These are phyloP conservation scores for Lepidotrigona ventralis DNA, from an alignment of 1,140 invertebrate genomes.

Conservation along the genomic window DNA sequence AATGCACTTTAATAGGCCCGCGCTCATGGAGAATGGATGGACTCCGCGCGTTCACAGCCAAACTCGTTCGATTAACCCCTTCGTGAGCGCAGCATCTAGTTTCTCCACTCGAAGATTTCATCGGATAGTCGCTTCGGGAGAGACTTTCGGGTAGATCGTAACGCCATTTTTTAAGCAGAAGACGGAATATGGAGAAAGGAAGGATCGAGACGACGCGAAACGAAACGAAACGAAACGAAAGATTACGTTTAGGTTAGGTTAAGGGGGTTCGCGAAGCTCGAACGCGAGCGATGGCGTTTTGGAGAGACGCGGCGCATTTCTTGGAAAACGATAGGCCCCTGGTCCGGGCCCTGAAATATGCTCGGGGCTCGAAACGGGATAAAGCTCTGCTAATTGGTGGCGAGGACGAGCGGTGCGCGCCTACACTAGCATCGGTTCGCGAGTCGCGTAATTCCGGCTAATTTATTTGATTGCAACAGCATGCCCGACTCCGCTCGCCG, in stretches of 20 bases:
- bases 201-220: neutral
- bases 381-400: slow-evolving; percentile 69
- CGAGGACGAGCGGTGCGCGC: slow-evolving; percentile 56
- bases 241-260: neutral
- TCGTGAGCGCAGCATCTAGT: slow-evolving; percentile 23
- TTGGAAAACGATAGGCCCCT: slow-evolving; percentile 44
- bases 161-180: no score
- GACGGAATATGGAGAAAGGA: neutral
- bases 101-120: slow-evolving; percentile 43
- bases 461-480: slow-evolving; percentile 71
- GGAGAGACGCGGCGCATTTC: slow-evolving; percentile 46
- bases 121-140: neutral
- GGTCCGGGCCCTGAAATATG: slow-evolving; percentile 51
- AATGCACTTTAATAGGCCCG: slow-evolving; percentile 39
- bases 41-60: neutral
- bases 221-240: neutral
- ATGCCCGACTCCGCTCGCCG: slow-evolving; percentile 58
- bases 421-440: slow-evolving; percentile 50
- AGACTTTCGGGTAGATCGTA: neutral
- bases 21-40: slow-evolving; percentile 11
- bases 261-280: neutral
- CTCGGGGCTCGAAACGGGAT: slow-evolving; percentile 40
- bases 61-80: slow-evolving; percentile 26
- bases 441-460: slow-evolving; percentile 70
- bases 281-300: slow-evolving; percentile 13